Evolutionary conservation across 2,113 vertebrate species (phyloP).

Genomic region (Chrysemys picta): DNA sequence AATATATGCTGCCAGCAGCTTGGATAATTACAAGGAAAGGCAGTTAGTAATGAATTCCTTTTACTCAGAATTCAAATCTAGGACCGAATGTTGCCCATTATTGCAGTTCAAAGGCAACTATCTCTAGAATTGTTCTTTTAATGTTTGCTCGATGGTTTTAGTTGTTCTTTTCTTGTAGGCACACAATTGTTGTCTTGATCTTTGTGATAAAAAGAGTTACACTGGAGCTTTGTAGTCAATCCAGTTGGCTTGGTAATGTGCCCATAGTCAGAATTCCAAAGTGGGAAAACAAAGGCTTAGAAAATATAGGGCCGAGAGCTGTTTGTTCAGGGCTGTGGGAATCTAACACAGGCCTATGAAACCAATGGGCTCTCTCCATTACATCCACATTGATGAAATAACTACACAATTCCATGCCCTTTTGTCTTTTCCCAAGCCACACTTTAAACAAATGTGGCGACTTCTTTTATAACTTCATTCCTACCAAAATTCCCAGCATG

Average conservation of each 20-base stretch:
- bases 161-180: slow-evolving; percentile 86
- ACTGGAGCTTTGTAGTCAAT: slow-evolving; percentile 81
- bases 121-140: slow-evolving; percentile 85
- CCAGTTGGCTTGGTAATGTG: slow-evolving; percentile 84
- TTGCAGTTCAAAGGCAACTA: slow-evolving; percentile 83
- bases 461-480: slow-evolving; percentile 64
- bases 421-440: slow-evolving; percentile 74
- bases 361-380: slow-evolving; percentile 74
- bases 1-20: slow-evolving; percentile 67
- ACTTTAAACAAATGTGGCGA: slow-evolving; percentile 68
- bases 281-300: slow-evolving; percentile 80
- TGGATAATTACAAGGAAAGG: slow-evolving; percentile 73
- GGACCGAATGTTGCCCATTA: slow-evolving; percentile 80
- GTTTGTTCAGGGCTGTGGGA: slow-evolving; percentile 84
- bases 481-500: slow-evolving; percentile 52
- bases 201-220: slow-evolving; percentile 82
- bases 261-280: slow-evolving; percentile 81
- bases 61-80: slow-evolving; percentile 78
- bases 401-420: slow-evolving; percentile 52
- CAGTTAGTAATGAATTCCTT: slow-evolving; percentile 80
- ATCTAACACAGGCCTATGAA: slow-evolving; percentile 71
- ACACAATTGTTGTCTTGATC: slow-evolving; percentile 86
- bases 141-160: slow-evolving; percentile 81
- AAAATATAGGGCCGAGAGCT: slow-evolving; percentile 80
- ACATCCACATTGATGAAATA: slow-evolving; percentile 74